Evolutionary conservation across 1,140 invertebrate genomes (phyloP), one percentile per base, ranked within the genome.

Genomic region (Glossosoma conforme): DNA sequence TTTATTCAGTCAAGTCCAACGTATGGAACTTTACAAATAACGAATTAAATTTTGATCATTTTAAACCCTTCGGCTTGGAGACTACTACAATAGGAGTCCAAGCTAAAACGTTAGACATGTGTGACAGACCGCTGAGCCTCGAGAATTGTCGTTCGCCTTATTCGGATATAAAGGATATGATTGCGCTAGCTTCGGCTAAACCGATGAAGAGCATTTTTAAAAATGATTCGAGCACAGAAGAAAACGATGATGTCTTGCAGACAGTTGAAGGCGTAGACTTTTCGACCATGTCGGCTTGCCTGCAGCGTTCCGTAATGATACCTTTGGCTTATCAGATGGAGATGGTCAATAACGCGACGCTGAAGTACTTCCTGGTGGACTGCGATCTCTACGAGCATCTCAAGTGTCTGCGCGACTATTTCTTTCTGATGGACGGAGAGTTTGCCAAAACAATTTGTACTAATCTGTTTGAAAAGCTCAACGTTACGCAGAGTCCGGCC

Each of bases 361-460:
- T 89, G 25, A 83, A 83, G 38, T 80, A 84, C 60, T 80, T 85
- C 47, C 65, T 88, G 0, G 68, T 81, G 1, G 80, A 87, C 44
- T 67, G 82, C 8, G 74, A 82, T 32, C 76, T 85, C 56, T 74
- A 86, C 10, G 76, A 80, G 9, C 85, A 89, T 65, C 69, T 89
- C 14, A 78, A 79, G 13, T 84, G 79, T 62, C 61, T 89, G 1
- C 74, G 84, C 8, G 82, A 84, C 59, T 87, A 84, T 44, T 88
- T 85, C 62, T 87, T 89, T 53, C 59, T 89, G 6, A 68, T 87
- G 63, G 85, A 89, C 56, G 86, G 86, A 1, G 84, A 88, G 62
- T 89, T 87, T 64, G 80, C 81, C 1, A 79, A 77, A 17, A 80
- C 77, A 48, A 76, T 89, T 2, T 84, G 82, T 10, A 70, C 77